Evolutionary conservation across 2,797 vertebrate genomes (phyloP).

Genomic region (Holocentrus rufus): DNA sequence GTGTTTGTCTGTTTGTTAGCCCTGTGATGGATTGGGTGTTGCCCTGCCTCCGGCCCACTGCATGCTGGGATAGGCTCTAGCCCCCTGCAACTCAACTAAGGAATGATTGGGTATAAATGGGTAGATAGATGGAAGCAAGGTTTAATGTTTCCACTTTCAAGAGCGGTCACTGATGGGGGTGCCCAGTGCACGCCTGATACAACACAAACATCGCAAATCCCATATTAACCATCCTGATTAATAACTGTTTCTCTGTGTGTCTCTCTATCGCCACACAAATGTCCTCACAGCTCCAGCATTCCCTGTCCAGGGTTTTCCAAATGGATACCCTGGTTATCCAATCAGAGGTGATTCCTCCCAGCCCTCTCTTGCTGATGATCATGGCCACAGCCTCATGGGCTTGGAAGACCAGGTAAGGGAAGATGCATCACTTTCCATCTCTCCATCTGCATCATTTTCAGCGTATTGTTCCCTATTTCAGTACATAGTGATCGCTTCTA

Average conservation of each 20-base stretch:
- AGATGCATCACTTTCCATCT: neutral
- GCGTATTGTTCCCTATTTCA: neutral
- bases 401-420: conserved; percentile 92
- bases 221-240: neutral
- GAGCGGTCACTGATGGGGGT: no score
- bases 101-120: no score
- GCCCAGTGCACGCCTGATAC: no score
- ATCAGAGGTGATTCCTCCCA: conserved; percentile 88
- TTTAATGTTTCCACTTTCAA: no score
- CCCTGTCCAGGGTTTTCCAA: conserved; percentile 90
- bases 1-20: no score
- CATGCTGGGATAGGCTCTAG: no score
- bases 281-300: conserved; percentile 87
- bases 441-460: neutral
- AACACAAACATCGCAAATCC: neutral
- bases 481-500: neutral
- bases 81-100: no score
- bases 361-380: conserved; percentile 90
- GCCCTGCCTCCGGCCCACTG: no score
- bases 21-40: no score
- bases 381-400: conserved; percentile 90
- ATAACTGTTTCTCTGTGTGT: neutral
- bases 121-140: no score
- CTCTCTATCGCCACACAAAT: conserved; percentile 19
- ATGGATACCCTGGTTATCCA: conserved; percentile 93